Conservation (phyloP, 1,140 invertebrate genomes). For the Drosophila ananassae region DNA sequence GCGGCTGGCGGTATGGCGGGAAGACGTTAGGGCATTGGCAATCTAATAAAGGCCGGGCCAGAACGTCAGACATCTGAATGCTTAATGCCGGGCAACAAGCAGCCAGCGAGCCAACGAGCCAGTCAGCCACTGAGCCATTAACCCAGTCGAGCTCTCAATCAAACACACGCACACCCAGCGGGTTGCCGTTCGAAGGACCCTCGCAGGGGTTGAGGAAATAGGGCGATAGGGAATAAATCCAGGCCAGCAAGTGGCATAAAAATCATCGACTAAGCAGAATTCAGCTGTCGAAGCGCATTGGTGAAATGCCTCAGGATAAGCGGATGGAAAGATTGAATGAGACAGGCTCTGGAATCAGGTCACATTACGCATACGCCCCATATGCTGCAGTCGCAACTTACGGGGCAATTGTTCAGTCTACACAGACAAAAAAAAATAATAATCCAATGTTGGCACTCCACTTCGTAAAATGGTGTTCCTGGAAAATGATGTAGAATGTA, state of each 20-base stretch:
- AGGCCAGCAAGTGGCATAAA: slow-evolving; percentile 66
- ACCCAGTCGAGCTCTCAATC: slow-evolving; percentile 64
- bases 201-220: slow-evolving; percentile 12
- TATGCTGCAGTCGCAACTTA: slow-evolving; percentile 30
- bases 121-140: slow-evolving; percentile 29
- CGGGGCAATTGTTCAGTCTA: slow-evolving; percentile 21
- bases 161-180: slow-evolving; percentile 62
- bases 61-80: slow-evolving; percentile 64
- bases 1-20: slow-evolving; percentile 4
- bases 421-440: background rate
- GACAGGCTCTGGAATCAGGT: slow-evolving; percentile 24
- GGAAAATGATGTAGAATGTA: background rate
- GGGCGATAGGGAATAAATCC: slow-evolving; percentile 29
- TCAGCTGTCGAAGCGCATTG: slow-evolving; percentile 70
- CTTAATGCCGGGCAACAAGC: slow-evolving; percentile 65
- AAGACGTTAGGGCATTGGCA: slow-evolving; percentile 33
- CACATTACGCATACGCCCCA: slow-evolving; percentile 58
- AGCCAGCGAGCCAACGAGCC: slow-evolving; percentile 41
- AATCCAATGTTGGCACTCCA: background rate
- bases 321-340: slow-evolving; percentile 68
- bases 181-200: slow-evolving; percentile 12
- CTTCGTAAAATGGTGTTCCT: background rate
- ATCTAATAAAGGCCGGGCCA: slow-evolving; percentile 64
- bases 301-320: slow-evolving; percentile 63
- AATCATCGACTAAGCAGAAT: slow-evolving; percentile 66